These are phyloP conservation scores for Hoplodrina ambigua DNA, from an alignment of 2,888 invertebrate genomes.

Conservation along the genomic window DNA sequence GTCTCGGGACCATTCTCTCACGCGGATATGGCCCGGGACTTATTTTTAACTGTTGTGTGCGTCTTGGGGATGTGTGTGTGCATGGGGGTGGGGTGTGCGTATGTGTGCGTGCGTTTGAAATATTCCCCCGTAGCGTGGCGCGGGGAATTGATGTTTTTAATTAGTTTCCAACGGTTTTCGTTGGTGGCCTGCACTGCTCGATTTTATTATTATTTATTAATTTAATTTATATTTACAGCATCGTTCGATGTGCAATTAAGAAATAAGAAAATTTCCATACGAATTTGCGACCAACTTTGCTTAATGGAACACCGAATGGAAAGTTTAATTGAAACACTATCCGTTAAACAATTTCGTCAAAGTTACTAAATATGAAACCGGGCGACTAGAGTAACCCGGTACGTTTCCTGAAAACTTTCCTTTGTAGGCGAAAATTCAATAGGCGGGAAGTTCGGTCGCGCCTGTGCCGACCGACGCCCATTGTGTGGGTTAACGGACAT, in stretches of 20 bases:
- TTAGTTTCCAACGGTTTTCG: conserved; percentile 89
- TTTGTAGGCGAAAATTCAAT: conserved; percentile 87
- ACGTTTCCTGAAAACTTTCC: conserved; percentile 87
- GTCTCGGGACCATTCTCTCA: conserved; percentile 82
- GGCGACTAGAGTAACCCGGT: conserved; percentile 78
- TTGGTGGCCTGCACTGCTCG: conserved; percentile 80
- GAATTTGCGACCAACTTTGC: conserved; percentile 45
- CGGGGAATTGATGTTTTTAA: conserved; percentile 90
- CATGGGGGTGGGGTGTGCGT: conserved; percentile 64
- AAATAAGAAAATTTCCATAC: conserved; percentile 49
- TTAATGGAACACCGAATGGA: conserved; percentile 35
- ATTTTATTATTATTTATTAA: conserved; percentile 80
- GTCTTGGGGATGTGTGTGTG: conserved; percentile 75
- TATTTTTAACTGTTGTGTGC: conserved; percentile 88
- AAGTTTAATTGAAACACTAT: conserved; percentile 80
- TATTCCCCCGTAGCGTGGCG: conserved; percentile 85
- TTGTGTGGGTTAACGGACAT: conserved; percentile 75
- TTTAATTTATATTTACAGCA: conserved; percentile 67
- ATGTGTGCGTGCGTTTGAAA: conserved; percentile 87
- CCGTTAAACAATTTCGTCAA: conserved; percentile 79
- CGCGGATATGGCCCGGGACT: conserved; percentile 87
- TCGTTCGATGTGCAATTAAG: conserved; percentile 36
- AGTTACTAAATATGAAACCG: conserved; percentile 82
- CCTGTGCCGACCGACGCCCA: conserved; percentile 71
- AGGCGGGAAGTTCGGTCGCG: conserved; percentile 81